Evolutionary conservation across 2,113 vertebrate genomes (phyloP), one percentile per base, ranked within the genome.

Genomic region (Pedionomus torquatus): DNA sequence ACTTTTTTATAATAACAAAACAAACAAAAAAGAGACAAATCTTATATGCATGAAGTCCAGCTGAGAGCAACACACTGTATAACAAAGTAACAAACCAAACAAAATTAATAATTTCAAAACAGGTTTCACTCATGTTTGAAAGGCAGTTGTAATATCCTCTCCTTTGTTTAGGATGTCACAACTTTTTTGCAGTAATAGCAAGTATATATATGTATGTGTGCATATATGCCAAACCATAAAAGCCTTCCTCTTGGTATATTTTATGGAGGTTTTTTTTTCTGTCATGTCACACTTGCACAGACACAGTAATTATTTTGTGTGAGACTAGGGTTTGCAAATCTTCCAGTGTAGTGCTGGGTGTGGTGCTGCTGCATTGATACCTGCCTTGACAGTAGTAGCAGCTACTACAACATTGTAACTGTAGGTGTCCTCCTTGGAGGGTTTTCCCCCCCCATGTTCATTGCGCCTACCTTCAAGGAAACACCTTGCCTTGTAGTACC

Each of bases 371-470:
- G 20, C 35, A 4, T 9, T 2, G 13, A 5, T 49, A 37, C 39
- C 51, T 54, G 5, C 43, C 11, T 49, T 63, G n/a, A 55, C 55
- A 78, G 21, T 44, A 46, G 16, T 49, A 74, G 52, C 41, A 82
- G 25, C 65, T 90, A 8, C 41, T 89, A 3, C 68, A 25, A n/a
- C 39, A 18, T 75, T 85, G 87, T 31, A 63, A 4, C n/a, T 48
- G 10, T 70, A 2, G 52, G 4, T 81, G 7, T 70, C 28, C 17
- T 74, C 33, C 30, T 26, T 90, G n/a, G 4, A 31, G 31, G 17
- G 0, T 2, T 43, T 66, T 63, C 24, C 20, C 24, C 5, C 12
- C 10, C 11, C 19, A 0, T 28, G 9, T 64, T 86, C 21, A 18
- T 63, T 41, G 7, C 57, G 37, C 71, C 71, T 78, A 24, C 43